These are phyloP conservation scores for Oncorhynchus gorbuscha DNA, from an alignment of 2,113 vertebrate genomes.

Conservation along the genomic window DNA sequence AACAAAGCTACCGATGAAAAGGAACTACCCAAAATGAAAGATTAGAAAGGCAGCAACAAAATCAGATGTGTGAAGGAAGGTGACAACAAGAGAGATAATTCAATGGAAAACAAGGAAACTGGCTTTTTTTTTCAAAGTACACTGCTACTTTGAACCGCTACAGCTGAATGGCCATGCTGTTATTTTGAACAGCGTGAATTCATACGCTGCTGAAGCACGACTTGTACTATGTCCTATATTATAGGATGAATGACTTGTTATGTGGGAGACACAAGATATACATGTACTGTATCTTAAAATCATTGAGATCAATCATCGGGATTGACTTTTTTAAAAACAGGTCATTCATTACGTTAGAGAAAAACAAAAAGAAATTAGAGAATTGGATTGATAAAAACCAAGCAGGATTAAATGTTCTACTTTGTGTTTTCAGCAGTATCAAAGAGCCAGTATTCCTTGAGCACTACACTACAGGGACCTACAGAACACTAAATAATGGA, in stretches of 20 bases:
- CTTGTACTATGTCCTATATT: slow-evolving; percentile 18
- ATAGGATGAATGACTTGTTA: slow-evolving; percentile 34
- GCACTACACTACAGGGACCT: slow-evolving; percentile 75
- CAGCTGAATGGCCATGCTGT: background rate
- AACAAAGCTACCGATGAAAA: slow-evolving; percentile 94
- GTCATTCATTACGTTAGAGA: background rate
- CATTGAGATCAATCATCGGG: background rate
- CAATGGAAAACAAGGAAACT: slow-evolving; percentile 77
- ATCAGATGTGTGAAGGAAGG: slow-evolving; percentile 72
- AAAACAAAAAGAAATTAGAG: background rate
- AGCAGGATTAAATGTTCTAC: background rate
- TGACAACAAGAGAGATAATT: slow-evolving; percentile 58
- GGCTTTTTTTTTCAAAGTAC: slow-evolving; percentile 77
- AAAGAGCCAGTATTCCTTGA: slow-evolving; percentile 85
- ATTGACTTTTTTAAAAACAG: background rate
- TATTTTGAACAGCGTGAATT: slow-evolving; percentile 10
- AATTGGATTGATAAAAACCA: background rate
- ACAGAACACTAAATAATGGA: slow-evolving; percentile 77
- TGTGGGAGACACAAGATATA: background rate
- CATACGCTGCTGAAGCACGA: slow-evolving; percentile 22
- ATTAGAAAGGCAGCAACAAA: slow-evolving; percentile 83
- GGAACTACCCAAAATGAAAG: slow-evolving; percentile 59
- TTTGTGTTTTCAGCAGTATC: background rate
- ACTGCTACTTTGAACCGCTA: slow-evolving; percentile 42
- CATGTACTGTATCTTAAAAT: background rate